Percentiles rank a stretch among this genome's conserved stretches.
Conservation (phyloP, 2,113 vertebrate genomes). For the Pedetes capensis region DNA sequence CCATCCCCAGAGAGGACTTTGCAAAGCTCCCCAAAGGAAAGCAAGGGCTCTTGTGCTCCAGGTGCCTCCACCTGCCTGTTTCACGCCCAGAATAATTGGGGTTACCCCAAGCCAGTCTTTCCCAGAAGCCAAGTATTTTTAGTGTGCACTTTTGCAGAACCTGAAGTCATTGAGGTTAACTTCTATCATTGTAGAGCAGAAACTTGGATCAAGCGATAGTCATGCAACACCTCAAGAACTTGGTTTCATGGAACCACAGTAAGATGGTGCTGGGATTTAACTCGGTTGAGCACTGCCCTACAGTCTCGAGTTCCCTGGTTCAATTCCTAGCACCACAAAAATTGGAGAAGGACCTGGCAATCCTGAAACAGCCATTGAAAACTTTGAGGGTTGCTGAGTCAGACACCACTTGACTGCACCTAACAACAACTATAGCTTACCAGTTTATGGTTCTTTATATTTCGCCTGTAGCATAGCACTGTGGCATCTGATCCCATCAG, state of each 20-base stretch:
- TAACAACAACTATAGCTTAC: no score
- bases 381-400: no score
- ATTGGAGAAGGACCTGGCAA: no score
- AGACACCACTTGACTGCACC: no score
- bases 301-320: no score
- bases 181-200: not conserved
- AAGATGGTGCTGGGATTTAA: no score
- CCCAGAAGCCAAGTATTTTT: not conserved
- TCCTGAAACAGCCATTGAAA: no score
- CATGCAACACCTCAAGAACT: not conserved
- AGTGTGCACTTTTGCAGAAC: not conserved
- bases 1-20: not conserved
- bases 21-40: not conserved
- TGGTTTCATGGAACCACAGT: not conserved
- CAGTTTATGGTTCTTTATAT: no score
- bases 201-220: not conserved
- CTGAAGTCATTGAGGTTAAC: not conserved
- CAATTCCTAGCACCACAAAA: no score
- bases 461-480: no score
- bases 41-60: not conserved
- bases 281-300: no score
- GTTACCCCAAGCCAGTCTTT: not conserved
- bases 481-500: no score
- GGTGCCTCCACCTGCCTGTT: not conserved
- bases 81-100: not conserved